These are phyloP conservation scores for Argopecten irradians DNA, from an alignment of 1,140 invertebrate species.

Conservation along the genomic window DNA sequence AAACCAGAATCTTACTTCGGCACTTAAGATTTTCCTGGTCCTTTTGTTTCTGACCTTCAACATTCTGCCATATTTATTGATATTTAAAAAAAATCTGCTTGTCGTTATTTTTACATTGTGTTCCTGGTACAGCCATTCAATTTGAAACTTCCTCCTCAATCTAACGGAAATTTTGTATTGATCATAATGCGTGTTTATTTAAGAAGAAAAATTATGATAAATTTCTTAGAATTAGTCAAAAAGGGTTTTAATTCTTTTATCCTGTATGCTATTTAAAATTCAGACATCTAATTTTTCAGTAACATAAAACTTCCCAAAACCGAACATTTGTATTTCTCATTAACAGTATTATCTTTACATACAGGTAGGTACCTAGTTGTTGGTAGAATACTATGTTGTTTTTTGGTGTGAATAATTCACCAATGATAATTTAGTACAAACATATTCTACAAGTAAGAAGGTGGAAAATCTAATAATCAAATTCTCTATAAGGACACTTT, in stretches of 20 bases:
- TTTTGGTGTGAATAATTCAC: too few species aligned
- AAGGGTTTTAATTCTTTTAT: too few species aligned
- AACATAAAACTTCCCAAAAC: neutral
- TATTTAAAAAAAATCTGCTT: neutral
- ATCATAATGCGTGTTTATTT: neutral
- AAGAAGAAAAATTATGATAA: neutral
- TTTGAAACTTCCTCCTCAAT: neutral
- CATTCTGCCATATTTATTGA: neutral
- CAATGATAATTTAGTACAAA: too few species aligned
- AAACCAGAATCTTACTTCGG: neutral
- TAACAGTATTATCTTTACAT: too few species aligned
- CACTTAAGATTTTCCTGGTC: neutral
- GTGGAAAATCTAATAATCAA: too few species aligned
- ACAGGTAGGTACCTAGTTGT: too few species aligned
- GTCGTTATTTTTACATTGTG: neutral
- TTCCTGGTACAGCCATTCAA: neutral
- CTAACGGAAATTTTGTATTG: neutral
- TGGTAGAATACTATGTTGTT: too few species aligned
- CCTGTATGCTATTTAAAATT: neutral
- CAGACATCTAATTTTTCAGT: too few species aligned
- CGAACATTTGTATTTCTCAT: too few species aligned
- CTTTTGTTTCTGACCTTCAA: neutral
- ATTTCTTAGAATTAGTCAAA: neutral
- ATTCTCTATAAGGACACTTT: too few species aligned
- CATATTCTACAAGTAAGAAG: too few species aligned